Conservation (phyloP, 2,113 vertebrate genomes). For the Perccottus glenii region DNA sequence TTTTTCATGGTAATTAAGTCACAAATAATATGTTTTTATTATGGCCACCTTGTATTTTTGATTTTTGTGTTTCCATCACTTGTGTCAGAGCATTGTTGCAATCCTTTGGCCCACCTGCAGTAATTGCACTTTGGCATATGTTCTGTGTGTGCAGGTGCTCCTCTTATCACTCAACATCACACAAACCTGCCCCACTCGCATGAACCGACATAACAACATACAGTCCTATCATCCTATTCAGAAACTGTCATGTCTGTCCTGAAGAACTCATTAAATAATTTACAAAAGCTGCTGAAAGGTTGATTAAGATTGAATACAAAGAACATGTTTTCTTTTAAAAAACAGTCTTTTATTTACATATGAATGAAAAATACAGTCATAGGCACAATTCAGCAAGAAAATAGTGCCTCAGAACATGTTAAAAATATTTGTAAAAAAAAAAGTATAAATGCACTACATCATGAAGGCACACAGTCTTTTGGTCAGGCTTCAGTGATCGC, state of each 20-base stretch:
- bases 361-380: constrained; percentile 39
- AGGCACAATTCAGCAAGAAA: constrained; percentile 25
- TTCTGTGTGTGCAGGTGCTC: constrained; percentile 77
- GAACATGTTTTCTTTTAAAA: constrained; percentile 25
- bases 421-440: constrained; percentile 2
- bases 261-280: constrained; percentile 49
- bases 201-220: constrained; percentile 23
- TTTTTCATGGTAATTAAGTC: no score
- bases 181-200: constrained; percentile 43
- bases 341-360: constrained; percentile 74
- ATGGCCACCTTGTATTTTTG: no score
- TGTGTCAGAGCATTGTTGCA: background rate
- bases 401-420: constrained; percentile 26
- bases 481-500: constrained; percentile 55
- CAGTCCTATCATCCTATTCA: constrained; percentile 55
- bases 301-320: constrained; percentile 14
- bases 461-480: constrained; percentile 38
- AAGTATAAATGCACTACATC: constrained; percentile 4
- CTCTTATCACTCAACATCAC: constrained; percentile 69
- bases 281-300: constrained; percentile 58
- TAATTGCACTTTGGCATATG: constrained; percentile 13
- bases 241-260: constrained; percentile 59
- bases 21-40: no score
- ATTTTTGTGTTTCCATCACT: background rate
- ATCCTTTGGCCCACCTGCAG: constrained; percentile 15